phyloP scores from a whole-genome alignment of 1,140 invertebrate genomes.

The Teleogryllus occipitalis region DNA sequence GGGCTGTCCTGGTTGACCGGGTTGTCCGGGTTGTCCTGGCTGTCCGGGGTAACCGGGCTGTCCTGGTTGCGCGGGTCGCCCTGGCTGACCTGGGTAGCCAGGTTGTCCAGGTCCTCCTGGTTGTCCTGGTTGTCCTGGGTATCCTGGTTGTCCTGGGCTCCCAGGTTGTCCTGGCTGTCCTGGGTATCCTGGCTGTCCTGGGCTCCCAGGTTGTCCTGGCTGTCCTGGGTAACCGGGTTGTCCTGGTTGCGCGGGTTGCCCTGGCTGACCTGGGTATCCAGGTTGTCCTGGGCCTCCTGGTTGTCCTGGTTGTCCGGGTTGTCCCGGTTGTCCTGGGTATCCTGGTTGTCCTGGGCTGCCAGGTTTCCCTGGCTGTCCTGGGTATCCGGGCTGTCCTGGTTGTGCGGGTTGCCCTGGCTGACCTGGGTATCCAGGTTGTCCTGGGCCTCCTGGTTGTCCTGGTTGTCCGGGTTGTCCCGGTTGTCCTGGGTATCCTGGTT shows the following conservation, averaged over 20 bases:
- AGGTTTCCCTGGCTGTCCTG: constrained; percentile 25
- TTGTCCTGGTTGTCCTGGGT: constrained; percentile 28
- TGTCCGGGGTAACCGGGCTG: constrained; percentile 27
- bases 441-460: constrained; percentile 1
- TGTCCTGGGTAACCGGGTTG: constrained; percentile 26
- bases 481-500: constrained; percentile 17
- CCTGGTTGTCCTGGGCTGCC: constrained; percentile 25
- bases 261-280: constrained; percentile 18
- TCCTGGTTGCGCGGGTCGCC: constrained; percentile 15
- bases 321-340: constrained; percentile 26
- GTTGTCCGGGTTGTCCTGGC: constrained; percentile 13
- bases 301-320: constrained; percentile 22
- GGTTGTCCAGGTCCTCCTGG: constrained; percentile 16
- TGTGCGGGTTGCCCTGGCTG: constrained; percentile 17
- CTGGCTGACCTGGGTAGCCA: constrained; percentile 15
- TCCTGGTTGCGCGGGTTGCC: constrained; percentile 22
- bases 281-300: constrained; percentile 12
- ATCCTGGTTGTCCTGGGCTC: constrained; percentile 27
- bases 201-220: constrained; percentile 25
- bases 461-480: constrained; percentile 25
- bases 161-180: constrained; percentile 29
- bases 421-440: constrained; percentile 19
- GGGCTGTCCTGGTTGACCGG: constrained; percentile 19
- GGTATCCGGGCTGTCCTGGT: constrained; percentile 9
- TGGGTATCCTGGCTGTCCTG: constrained; percentile 26